Percentiles rank a stretch among this genome's conserved stretches.
Evolutionary conservation across 1,140 invertebrate species (phyloP).

Genomic region (Leptinotarsa texana): DNA sequence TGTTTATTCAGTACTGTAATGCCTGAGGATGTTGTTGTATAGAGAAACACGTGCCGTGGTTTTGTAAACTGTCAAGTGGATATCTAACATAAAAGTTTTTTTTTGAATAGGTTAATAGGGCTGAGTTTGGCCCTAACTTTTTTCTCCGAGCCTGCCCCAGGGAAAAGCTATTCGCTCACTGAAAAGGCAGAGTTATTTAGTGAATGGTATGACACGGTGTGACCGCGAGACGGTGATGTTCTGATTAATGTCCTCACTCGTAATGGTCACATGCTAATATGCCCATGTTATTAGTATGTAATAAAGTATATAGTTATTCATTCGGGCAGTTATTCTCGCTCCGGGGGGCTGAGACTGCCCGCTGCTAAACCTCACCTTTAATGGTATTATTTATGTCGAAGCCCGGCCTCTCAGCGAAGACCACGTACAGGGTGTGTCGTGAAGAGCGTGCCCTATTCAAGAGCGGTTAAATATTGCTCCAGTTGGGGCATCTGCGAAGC

Average conservation of each 20-base stretch:
- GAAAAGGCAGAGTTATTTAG: constrained; percentile 33
- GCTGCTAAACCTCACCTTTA: constrained; percentile 57
- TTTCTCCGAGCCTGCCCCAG: not conserved
- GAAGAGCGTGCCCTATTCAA: constrained; percentile 1
- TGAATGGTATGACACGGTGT: constrained; percentile 41
- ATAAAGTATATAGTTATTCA: constrained; percentile 58
- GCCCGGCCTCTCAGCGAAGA: not conserved
- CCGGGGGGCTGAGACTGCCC: constrained; percentile 48
- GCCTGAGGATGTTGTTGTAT: too few relatives aligned
- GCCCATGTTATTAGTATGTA: constrained; percentile 57
- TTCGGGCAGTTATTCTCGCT: constrained; percentile 56
- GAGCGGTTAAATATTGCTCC: not conserved
- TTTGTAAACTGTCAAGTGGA: too few relatives aligned
- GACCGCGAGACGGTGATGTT: constrained; percentile 40
- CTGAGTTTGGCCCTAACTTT: not conserved
- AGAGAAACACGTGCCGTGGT: too few relatives aligned
- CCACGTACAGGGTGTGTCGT: constrained; percentile 4
- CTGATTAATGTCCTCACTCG: constrained; percentile 44
- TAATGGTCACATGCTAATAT: constrained; percentile 53
- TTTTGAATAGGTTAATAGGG: too few relatives aligned
- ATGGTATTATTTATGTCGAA: constrained; percentile 55
- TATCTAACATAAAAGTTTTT: too few relatives aligned
- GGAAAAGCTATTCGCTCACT: constrained; percentile 22
- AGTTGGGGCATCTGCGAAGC: too few relatives aligned
- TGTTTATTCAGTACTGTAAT: too few relatives aligned